A percentile compares a stretch with the other conserved stretches of the same genome.
phyloP scores from a whole-genome alignment of 2,113 vertebrate species.

The Phalacrocorax pelagicus region DNA sequence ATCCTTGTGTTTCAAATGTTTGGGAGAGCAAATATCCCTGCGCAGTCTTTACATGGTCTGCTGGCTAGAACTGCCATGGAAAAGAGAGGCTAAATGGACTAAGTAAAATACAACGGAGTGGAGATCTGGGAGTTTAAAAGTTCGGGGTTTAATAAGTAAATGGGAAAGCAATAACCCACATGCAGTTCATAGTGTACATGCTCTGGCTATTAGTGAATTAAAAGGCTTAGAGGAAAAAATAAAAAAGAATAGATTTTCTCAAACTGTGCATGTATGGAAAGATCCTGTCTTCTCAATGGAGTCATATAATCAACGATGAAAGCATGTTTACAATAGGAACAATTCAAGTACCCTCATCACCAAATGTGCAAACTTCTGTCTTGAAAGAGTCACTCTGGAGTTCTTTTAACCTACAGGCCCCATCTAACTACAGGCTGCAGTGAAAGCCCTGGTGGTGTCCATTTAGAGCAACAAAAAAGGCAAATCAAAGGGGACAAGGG shows the following conservation, averaged over 20 bases:
- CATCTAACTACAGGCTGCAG: background rate
- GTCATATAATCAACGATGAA: background rate
- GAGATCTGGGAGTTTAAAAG: slow-evolving; percentile 33
- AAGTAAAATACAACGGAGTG: background rate
- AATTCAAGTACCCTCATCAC: background rate
- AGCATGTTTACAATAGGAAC: background rate
- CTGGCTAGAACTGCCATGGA: slow-evolving; percentile 31
- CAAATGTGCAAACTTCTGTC: background rate
- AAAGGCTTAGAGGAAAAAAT: background rate
- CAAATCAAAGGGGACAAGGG: background rate
- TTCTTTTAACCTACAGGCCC: background rate
- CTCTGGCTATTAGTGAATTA: background rate
- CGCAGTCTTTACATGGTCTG: slow-evolving; percentile 2
- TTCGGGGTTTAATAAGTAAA: slow-evolving; percentile 40
- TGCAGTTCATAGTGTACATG: background rate
- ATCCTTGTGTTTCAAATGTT: slow-evolving; percentile 36
- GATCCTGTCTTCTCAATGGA: background rate
- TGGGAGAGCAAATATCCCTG: slow-evolving; percentile 2
- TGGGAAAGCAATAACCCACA: slow-evolving; percentile 2
- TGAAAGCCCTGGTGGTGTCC: background rate
- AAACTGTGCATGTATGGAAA: background rate
- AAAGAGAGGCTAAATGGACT: slow-evolving; percentile 10
- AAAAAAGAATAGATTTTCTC: background rate
- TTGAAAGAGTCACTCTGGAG: background rate
- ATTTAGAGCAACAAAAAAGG: background rate